These are phyloP conservation scores for Bombyx mandarina DNA, from an alignment of 1,140 invertebrate species.

Conservation along the genomic window DNA sequence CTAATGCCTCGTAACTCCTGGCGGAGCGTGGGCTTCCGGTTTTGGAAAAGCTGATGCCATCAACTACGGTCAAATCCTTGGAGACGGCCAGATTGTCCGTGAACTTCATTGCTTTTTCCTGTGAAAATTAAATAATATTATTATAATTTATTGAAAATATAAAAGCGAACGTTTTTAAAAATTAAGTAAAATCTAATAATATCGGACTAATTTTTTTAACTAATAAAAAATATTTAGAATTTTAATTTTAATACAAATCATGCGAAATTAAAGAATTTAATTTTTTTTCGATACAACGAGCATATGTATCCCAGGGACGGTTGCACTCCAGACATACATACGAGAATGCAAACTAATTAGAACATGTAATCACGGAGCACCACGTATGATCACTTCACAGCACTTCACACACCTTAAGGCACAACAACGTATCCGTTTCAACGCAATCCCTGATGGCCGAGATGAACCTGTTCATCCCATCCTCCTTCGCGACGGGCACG, in stretches of 20 bases:
- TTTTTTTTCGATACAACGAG: too few species aligned
- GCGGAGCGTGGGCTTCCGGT: constrained; percentile 54
- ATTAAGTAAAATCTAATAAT: too few species aligned
- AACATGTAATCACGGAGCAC: too few species aligned
- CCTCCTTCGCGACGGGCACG: constrained; percentile 45
- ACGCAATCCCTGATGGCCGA: constrained; percentile 52
- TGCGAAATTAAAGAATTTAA: too few species aligned
- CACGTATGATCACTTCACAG: constrained; percentile 11
- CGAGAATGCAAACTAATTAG: too few species aligned
- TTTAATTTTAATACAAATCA: too few species aligned
- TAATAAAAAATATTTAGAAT: too few species aligned
- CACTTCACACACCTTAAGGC: constrained; percentile 57
- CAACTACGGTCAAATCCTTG: constrained; percentile 43
- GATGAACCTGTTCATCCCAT: constrained; percentile 45
- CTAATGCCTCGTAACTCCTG: constrained; percentile 50
- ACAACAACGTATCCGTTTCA: constrained; percentile 56
- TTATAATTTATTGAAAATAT: not conserved
- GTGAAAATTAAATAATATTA: constrained; percentile 14
- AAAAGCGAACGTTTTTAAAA: not conserved
- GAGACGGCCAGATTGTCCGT: constrained; percentile 54
- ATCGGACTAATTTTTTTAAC: too few species aligned
- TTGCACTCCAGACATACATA: too few species aligned
- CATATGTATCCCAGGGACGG: too few species aligned
- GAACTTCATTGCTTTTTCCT: constrained; percentile 64
- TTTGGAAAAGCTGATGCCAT: constrained; percentile 47